Evolutionary conservation across 2,113 vertebrate species (phyloP).

Genomic region (Cisticola juncidis): DNA sequence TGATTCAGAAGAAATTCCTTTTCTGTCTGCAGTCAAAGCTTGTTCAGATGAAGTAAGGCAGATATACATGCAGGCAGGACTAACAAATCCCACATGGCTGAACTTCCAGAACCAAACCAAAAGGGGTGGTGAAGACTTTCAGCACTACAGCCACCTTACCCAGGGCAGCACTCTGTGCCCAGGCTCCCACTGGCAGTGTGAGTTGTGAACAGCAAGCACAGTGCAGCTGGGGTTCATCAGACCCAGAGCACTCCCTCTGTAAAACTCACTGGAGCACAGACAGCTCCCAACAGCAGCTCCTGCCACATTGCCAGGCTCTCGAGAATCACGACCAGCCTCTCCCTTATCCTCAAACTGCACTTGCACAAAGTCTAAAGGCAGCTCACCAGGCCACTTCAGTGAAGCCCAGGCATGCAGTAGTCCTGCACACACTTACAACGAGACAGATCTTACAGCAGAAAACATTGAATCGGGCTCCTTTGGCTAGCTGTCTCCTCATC

Average conservation of each 20-base stretch:
- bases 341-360: not conserved
- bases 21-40: not conserved
- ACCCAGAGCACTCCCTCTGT: not conserved
- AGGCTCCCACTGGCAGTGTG: not conserved
- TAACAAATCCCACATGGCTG: not conserved
- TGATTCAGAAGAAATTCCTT: not conserved
- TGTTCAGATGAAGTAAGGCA: not conserved
- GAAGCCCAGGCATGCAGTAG: not conserved
- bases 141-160: not conserved
- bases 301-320: fast-evolving
- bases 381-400: not conserved
- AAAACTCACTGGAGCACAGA: not conserved
- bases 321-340: not conserved
- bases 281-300: not conserved
- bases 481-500: not conserved
- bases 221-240: not conserved
- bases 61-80: not conserved
- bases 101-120: not conserved
- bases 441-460: not conserved
- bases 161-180: not conserved
- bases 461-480: not conserved
- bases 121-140: fast-evolving
- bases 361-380: not conserved
- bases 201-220: fast-evolving
- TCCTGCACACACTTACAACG: fast-evolving